phyloP scores from a whole-genome alignment of 2,113 vertebrate species.

The Pristiophorus japonicus region DNA sequence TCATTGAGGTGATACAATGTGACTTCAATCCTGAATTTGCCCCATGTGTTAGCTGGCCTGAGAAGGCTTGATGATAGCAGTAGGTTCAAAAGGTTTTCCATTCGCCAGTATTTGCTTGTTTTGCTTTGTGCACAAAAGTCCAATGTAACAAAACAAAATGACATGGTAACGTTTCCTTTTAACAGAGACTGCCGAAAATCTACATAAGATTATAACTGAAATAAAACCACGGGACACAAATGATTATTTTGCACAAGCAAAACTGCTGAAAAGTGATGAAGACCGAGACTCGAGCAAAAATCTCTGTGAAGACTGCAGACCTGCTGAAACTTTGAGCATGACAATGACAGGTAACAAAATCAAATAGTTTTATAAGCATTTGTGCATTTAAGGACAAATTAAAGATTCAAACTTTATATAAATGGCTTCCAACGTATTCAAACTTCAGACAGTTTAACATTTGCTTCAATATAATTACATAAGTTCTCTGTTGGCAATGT shows the following conservation, averaged over 20 bases:
- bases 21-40: not conserved
- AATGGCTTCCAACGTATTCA: not conserved
- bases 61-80: not conserved
- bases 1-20: not conserved
- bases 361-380: not conserved
- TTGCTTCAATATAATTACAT: not conserved
- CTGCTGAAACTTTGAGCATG: conserved; percentile 40
- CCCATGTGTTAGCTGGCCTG: not conserved
- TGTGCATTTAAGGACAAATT: not conserved
- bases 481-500: not conserved
- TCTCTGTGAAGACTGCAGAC: conserved; percentile 47
- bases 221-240: conserved; percentile 90
- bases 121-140: not conserved
- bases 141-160: not conserved
- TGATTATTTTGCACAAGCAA: conserved; percentile 74
- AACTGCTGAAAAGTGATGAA: conserved; percentile 61
- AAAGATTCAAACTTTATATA: no score
- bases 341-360: conserved; percentile 53
- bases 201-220: conserved; percentile 80
- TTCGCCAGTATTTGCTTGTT: not conserved
- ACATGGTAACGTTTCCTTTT: conserved; percentile 20
- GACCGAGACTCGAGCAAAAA: conserved; percentile 45
- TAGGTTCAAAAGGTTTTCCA: not conserved
- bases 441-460: not conserved
- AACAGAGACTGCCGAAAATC: conserved; percentile 65